Evolutionary conservation across 2,113 vertebrate species (phyloP), one percentile per base, ranked within the genome.

Genomic region (Zosterops hypoxanthus): DNA sequence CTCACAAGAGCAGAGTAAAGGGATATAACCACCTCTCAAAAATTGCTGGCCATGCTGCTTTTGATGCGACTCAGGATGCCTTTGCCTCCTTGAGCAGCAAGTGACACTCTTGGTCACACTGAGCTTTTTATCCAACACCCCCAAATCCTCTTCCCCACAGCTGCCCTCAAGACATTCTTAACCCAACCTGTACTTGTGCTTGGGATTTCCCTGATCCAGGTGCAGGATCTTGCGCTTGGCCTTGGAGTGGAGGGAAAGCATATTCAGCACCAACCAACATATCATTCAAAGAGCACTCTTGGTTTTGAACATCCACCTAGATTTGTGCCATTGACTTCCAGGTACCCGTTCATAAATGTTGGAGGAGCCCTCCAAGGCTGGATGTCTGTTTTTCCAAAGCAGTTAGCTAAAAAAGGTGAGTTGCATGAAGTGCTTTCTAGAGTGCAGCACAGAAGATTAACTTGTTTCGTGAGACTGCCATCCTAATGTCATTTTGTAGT

Each of bases 101-200:
- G 25, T 17, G 21, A 17, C 10, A 19, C 41, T 42, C 9, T 26
- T 63, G 64, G 25, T 56, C 34, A 77, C 16, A 15, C 0, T 63
- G 49, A 49, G 14, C 4, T 56, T 77, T 83, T 83, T 8, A 22
- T 28, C 31, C 55, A 55, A 6, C 11, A 9, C 5, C 8, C 18
- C 41, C 42, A 33, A 49, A 36, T 56, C 31, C 34, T 56, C 24
- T 26, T 36, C 31, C 23, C 22, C 3, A 4, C 0, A 0, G 41
- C 6, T 83, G 17, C 41, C 63, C 22, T 63, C 21, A 15, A 36
- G 34, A 14, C 34, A 11, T 82, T 69, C 41, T 63, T 53, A 61
- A 29, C 34, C 55, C 47, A 63, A 0, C 18, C 34, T 56, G 18
- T 42, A 14, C 34, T 33, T 77, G 41, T 63, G 42, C 31, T 42